phyloP scores from a whole-genome alignment of 2,888 invertebrate genomes.

The Euspilapteryx auroguttella region DNA sequence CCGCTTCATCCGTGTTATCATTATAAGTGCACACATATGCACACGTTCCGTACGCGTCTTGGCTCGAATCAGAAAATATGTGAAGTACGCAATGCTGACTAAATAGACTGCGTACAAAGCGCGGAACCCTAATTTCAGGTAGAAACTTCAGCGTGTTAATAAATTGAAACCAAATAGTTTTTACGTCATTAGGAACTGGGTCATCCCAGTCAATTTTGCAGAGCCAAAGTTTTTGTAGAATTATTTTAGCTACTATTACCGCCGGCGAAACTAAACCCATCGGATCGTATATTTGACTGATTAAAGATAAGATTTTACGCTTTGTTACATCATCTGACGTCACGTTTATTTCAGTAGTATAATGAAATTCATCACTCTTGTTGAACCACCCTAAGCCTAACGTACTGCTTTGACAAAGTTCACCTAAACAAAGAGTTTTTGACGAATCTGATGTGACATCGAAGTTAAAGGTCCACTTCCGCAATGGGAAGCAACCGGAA shows the following conservation, averaged over 20 bases:
- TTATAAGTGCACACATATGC: background rate
- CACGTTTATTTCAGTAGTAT: background rate
- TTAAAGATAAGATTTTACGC: background rate
- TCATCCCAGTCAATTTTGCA: constrained; percentile 1
- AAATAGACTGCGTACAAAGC: background rate
- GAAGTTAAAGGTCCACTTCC: background rate
- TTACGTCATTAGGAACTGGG: background rate
- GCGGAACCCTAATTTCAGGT: background rate
- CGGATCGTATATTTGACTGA: background rate
- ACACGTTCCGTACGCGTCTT: background rate
- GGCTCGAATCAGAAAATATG: background rate
- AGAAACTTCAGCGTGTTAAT: background rate
- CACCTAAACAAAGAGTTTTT: background rate
- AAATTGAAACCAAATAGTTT: background rate
- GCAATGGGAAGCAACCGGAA: background rate
- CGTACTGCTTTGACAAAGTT: background rate
- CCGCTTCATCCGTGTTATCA: background rate
- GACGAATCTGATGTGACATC: background rate
- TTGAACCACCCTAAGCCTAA: background rate
- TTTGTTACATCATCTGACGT: background rate
- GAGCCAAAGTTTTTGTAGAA: too few species aligned
- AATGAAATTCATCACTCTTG: too few species aligned
- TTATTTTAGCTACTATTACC: too few species aligned
- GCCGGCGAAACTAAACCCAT: background rate
- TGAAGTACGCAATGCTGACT: background rate